Conservation (phyloP, 1,140 invertebrate species). For the Drosophila tristis region DNA sequence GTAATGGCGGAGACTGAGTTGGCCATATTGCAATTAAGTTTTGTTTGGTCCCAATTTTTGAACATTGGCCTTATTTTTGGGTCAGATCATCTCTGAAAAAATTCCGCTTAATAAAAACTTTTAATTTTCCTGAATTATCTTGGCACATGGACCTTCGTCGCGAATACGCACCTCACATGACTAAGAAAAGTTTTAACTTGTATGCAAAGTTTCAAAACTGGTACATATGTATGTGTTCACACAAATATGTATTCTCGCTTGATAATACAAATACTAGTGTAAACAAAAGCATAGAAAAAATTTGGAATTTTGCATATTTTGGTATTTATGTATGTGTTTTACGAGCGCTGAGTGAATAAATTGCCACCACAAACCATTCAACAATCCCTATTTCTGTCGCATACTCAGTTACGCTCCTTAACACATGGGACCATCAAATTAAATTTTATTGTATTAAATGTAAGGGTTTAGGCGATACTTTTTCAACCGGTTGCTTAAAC, state of each 20-base stretch:
- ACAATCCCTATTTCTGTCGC: constrained; percentile 17
- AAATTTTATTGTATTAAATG: constrained; percentile 76
- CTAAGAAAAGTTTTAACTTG: too few species aligned
- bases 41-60: constrained; percentile 59
- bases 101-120: constrained; percentile 70
- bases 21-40: constrained; percentile 77
- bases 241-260: too few species aligned
- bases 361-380: constrained; percentile 43
- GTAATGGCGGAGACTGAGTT: constrained; percentile 26
- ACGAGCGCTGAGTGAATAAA: constrained; percentile 60
- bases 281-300: neutral
- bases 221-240: neutral
- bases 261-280: too few species aligned
- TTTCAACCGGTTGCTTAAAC: constrained; percentile 20
- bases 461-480: constrained; percentile 51
- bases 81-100: constrained; percentile 41
- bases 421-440: constrained; percentile 64
- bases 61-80: constrained; percentile 17
- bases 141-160: neutral
- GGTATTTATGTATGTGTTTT: constrained; percentile 53
- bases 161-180: too few species aligned
- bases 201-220: neutral
- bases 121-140: constrained; percentile 68
- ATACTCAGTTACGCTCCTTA: constrained; percentile 30
- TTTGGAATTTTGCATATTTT: constrained; percentile 34